Evolutionary conservation across 1,140 invertebrate species (phyloP).

Genomic region (Anastrepha obliqua): DNA sequence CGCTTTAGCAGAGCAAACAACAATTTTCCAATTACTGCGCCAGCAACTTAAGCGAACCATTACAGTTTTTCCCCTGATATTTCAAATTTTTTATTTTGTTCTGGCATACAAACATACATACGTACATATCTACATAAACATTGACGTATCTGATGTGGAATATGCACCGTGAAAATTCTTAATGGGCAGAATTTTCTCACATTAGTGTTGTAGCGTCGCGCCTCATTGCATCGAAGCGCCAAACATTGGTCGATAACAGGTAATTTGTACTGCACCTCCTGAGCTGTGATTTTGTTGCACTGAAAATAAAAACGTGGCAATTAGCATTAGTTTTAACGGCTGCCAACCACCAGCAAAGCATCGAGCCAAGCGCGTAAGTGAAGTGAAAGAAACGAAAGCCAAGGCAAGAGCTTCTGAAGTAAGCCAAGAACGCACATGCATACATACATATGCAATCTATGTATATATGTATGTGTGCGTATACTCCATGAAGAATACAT

Average conservation of each 20-base stretch:
- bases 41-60: background rate
- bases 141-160: background rate
- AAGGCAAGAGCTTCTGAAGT: too few relatives aligned
- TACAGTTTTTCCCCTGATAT: background rate
- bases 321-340: slow-evolving; percentile 30
- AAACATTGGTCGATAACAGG: background rate
- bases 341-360: background rate
- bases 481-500: too few relatives aligned
- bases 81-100: background rate
- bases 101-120: background rate
- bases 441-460: background rate
- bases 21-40: background rate
- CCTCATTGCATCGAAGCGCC: background rate
- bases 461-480: too few relatives aligned
- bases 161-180: slow-evolving; percentile 20
- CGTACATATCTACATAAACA: background rate
- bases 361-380: background rate
- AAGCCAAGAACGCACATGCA: background rate
- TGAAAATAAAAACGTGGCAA: slow-evolving; percentile 13
- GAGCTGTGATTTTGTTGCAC: background rate
- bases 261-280: background rate
- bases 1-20: background rate
- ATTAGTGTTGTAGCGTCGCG: slow-evolving; percentile 13
- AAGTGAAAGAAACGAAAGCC: background rate
- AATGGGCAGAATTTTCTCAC: slow-evolving; percentile 40